Evolutionary conservation across 2,888 invertebrate genomes (phyloP).

Genomic region (Keiferia lycopersicella): DNA sequence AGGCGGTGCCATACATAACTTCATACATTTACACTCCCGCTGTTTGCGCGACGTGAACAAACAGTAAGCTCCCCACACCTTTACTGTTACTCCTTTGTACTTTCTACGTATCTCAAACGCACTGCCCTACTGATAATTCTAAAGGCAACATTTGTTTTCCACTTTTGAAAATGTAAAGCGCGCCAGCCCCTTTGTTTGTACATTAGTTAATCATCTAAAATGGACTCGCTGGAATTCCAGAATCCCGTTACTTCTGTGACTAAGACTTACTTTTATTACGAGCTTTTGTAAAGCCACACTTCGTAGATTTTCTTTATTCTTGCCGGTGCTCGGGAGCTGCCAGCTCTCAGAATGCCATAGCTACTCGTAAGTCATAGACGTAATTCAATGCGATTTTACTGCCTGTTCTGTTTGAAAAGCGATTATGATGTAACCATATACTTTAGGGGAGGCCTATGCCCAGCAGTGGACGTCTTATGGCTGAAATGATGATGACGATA

Average conservation of each 20-base stretch:
- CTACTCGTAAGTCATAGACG: neutral
- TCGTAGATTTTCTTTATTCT: slow-evolving; percentile 2
- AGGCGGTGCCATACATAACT: slow-evolving; percentile 35
- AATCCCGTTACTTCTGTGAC: slow-evolving; percentile 14
- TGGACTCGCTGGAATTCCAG: slow-evolving; percentile 10
- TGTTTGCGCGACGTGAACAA: slow-evolving; percentile 52
- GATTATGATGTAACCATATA: no score
- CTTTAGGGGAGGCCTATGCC: no score
- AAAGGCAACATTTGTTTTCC: slow-evolving; percentile 24
- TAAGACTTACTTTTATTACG: slow-evolving; percentile 18
- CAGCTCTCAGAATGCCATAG: no score
- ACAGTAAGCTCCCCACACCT: slow-evolving; percentile 49
- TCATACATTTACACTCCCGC: slow-evolving; percentile 40
- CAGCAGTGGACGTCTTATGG: no score
- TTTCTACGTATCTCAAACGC: slow-evolving; percentile 15
- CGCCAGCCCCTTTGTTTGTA: slow-evolving; percentile 11
- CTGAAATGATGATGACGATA: no score
- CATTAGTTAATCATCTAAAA: slow-evolving; percentile 15
- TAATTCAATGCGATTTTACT: slow-evolving; percentile 12
- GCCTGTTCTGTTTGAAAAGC: neutral
- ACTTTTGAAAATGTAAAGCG: slow-evolving; percentile 19
- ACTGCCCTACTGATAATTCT: slow-evolving; percentile 24
- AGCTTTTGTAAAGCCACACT: slow-evolving; percentile 13
- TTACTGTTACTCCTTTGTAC: slow-evolving; percentile 47
- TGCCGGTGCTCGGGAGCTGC: slow-evolving; percentile 1